Conservation (phyloP, 2,113 vertebrate species). For the Nerophis lumbriciformis region DNA sequence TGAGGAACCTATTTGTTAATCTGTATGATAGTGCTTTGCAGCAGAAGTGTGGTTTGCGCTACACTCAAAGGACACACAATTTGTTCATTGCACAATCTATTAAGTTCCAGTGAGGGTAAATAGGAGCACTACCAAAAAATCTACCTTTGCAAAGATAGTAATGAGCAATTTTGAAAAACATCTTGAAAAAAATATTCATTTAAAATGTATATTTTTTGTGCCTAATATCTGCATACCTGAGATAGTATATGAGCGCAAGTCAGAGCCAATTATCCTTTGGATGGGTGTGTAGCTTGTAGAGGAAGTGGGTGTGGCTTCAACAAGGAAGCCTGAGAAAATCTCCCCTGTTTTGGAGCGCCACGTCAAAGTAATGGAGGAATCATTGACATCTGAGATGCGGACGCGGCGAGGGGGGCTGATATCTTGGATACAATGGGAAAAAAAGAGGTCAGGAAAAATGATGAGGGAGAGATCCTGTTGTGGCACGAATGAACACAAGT, state of each 20-base stretch:
- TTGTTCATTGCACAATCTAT: no score
- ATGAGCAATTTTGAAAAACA: no score
- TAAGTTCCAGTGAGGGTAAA: no score
- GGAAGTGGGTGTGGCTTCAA: conserved; percentile 76
- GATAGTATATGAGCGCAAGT: conserved; percentile 77
- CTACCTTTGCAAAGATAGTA: no score
- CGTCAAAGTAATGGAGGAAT: conserved; percentile 85
- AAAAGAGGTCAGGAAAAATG: neutral
- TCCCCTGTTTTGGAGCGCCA: conserved; percentile 88
- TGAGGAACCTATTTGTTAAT: neutral
- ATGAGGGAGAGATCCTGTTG: neutral
- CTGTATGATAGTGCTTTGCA: no score
- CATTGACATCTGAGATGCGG: conserved; percentile 82
- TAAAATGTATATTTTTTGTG: neutral
- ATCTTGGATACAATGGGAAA: conserved; percentile 62
- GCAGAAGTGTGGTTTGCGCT: neutral
- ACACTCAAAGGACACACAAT: neutral
- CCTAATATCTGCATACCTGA: conserved; percentile 71
- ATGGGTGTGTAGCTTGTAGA: conserved; percentile 71
- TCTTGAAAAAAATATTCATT: no score
- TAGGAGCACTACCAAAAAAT: no score
- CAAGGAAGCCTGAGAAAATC: conserved; percentile 87
- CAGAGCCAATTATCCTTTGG: conserved; percentile 76
- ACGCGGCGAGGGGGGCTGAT: conserved; percentile 90
- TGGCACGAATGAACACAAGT: neutral